phyloP scores from a whole-genome alignment of 2,888 invertebrate genomes.

The Zeuzera pyrina region DNA sequence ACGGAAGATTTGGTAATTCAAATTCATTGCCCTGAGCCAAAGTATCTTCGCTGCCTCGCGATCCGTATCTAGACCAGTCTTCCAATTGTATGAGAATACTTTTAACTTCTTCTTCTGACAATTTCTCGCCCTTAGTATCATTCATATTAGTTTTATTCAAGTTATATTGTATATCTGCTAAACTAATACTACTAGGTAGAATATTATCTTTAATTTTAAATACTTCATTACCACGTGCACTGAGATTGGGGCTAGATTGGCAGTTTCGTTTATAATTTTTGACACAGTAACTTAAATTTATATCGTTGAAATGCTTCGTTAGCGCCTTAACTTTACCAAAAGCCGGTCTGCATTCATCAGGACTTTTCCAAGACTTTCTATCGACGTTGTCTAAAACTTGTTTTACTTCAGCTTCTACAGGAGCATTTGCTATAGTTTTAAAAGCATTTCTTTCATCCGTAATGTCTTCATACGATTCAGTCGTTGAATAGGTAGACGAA shows the following conservation, averaged over 20 bases:
- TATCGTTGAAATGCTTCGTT: constrained; percentile 77
- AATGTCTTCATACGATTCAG: constrained; percentile 44
- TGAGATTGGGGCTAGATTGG: constrained; percentile 63
- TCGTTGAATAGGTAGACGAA: constrained; percentile 46
- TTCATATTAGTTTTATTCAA: constrained; percentile 44
- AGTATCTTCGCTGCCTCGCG: constrained; percentile 60
- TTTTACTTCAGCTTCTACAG: constrained; percentile 38
- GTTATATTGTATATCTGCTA: constrained; percentile 57
- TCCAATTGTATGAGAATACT: constrained; percentile 61
- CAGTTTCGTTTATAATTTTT: constrained; percentile 57
- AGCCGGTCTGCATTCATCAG: constrained; percentile 78
- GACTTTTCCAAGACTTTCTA: constrained; percentile 78
- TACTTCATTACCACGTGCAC: constrained; percentile 31
- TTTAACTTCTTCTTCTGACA: constrained; percentile 60
- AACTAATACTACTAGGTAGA: constrained; percentile 50
- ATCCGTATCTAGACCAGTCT: constrained; percentile 66
- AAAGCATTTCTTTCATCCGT: constrained; percentile 19
- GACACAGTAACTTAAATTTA: constrained; percentile 55
- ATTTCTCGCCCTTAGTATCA: constrained; percentile 37
- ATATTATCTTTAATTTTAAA: constrained; percentile 29
- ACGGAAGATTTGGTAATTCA: constrained; percentile 56
- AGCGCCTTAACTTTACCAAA: constrained; percentile 81
- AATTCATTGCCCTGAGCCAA: constrained; percentile 62
- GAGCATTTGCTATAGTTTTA: constrained; percentile 22
- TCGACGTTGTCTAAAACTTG: constrained; percentile 49